These are phyloP conservation scores for Pristionchus pacificus DNA, from an alignment of 1,140 invertebrate species.

Conservation along the genomic window DNA sequence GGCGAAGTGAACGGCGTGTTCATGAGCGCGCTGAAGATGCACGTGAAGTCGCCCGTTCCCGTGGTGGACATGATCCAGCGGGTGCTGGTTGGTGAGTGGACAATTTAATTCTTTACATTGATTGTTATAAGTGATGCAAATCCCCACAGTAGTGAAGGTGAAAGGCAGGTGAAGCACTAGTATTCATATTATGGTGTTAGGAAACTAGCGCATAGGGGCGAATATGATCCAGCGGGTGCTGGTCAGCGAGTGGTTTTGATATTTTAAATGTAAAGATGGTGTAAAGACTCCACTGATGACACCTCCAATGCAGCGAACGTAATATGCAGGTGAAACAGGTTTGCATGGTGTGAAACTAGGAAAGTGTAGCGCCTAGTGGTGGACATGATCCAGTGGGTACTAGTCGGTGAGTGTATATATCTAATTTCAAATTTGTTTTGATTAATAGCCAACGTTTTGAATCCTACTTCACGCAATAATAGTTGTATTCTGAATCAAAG, in stretches of 20 bases:
- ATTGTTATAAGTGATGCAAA: slow-evolving; percentile 11
- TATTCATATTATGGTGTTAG: background rate
- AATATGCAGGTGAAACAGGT: no score
- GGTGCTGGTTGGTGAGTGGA: slow-evolving; percentile 44
- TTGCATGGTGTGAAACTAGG: no score
- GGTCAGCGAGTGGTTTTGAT: background rate
- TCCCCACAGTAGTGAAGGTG: no score
- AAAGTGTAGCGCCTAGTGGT: no score
- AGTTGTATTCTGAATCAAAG: background rate
- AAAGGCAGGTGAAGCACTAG: background rate
- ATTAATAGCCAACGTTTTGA: no score
- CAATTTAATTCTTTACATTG: slow-evolving; percentile 1
- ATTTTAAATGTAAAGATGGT: background rate
- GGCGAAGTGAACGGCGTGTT: slow-evolving; percentile 57
- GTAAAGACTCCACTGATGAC: no score
- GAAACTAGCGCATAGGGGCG: background rate
- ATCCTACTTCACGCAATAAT: background rate
- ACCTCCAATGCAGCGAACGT: no score
- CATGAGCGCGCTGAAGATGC: slow-evolving; percentile 56
- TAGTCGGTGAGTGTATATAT: slow-evolving; percentile 34
- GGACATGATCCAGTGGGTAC: slow-evolving; percentile 51
- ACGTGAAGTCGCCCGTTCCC: slow-evolving; percentile 40
- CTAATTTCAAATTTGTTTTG: background rate
- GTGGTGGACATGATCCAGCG: slow-evolving; percentile 50
- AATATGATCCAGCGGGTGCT: background rate